Conservation (phyloP, 2,113 vertebrate genomes). For the Puffinus mauretanicus region DNA sequence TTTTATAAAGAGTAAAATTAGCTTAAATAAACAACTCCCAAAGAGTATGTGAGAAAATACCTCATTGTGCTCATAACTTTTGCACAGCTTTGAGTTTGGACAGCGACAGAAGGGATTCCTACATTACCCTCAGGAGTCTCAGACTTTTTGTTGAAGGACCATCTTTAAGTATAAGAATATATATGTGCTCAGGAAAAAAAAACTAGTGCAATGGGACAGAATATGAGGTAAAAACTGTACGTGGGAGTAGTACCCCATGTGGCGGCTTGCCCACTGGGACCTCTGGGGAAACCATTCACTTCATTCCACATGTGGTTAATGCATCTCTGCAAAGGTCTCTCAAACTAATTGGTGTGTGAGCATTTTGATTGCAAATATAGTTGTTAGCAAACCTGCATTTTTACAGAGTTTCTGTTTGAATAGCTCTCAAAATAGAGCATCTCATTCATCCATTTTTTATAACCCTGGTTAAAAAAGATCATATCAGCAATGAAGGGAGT, state of each 20-base stretch:
- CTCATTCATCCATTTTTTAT: not conserved
- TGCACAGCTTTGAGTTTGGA: not conserved
- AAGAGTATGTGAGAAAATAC: not conserved
- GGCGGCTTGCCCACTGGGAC: not conserved
- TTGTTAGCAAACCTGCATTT: not conserved
- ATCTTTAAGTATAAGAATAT: not conserved
- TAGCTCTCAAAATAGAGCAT: not conserved
- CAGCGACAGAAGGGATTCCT: not conserved
- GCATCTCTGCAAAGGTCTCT: not conserved
- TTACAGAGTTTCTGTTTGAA: not conserved
- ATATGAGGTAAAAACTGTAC: not conserved
- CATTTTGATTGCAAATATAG: not conserved
- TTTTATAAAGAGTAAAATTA: not conserved
- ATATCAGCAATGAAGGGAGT: not conserved
- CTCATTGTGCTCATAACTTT: not conserved
- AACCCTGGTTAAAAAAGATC: not conserved
- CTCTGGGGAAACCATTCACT: not conserved
- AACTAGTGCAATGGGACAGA: not conserved
- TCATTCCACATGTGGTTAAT: not conserved
- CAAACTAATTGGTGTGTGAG: not conserved
- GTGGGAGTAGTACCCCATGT: not conserved
- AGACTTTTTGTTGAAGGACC: not conserved
- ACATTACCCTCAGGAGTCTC: not conserved
- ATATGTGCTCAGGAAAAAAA: not conserved
- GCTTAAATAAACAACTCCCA: not conserved